Base-by-base conservation (phyloP, 2,797 vertebrate genomes). In the Enteromius thamalakanensis region DNA sequence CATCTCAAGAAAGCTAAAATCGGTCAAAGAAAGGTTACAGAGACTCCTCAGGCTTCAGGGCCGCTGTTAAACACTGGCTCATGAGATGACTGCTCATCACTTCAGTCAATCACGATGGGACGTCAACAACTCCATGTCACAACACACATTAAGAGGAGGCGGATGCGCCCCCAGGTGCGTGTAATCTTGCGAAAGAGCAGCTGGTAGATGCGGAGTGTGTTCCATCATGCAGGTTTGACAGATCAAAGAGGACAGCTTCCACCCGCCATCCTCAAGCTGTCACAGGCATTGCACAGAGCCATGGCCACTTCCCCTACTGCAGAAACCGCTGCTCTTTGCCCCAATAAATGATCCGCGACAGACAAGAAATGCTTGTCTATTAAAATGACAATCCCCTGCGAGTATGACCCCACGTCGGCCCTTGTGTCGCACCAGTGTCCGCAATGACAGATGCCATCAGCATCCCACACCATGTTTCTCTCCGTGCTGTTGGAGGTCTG, bases 221-320 rank as follows among this genome's bases (percentile, higher is more conserved):
- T 77, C 68, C 79, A 76, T 77, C 78, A 82, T 42, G 77, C 86
- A 76, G 79, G 76, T 86, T 87, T 89, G 89, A 92, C 87, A 34
- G 88, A 93, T 90, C 62, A 87, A 58, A 89, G 69, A 70, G 84
- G 88, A 92, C 90, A 86, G 89, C 82, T 80, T 75, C 87, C 88
- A 87, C 87, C 87, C 77, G 62, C 84, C 90, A 85, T 86, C 8
- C 60, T 67, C 82, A 69, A 80, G 71, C 80, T 85, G 83, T 85
- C 86, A 86, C 78, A 68, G 55, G 29, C 76, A 64, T 32, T 70
- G 64, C 75, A 62, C 65, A 14, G 62, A 29, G 45, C 60, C 72
- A 85, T 79, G 58, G 26, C 45, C 23, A 47, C 70, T 67, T 85
- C 76, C 77, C 26, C 75, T 64, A 67, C 77, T 71, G 70, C 67